phyloP scores from a whole-genome alignment of 2,797 vertebrate species.

The Meda fulgida region DNA sequence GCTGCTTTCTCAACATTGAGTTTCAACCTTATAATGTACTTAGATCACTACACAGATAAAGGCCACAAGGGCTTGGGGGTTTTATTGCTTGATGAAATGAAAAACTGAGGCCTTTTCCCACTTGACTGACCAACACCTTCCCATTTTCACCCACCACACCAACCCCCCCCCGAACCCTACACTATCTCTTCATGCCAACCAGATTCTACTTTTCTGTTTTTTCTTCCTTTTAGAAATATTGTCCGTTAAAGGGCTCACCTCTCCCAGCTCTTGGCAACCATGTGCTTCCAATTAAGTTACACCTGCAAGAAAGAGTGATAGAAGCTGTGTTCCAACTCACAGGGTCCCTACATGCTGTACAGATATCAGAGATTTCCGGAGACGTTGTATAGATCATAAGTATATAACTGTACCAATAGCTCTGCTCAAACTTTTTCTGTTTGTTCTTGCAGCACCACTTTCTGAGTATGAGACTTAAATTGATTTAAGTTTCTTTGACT shows the following conservation, averaged over 20 bases:
- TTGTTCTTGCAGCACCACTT: too few relatives aligned
- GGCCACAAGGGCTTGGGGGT: conserved; percentile 39
- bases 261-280: conserved; percentile 21
- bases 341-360: not conserved
- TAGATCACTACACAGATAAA: conserved; percentile 45
- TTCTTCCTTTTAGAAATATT: conserved; percentile 25
- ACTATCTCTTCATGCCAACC: conserved; percentile 19
- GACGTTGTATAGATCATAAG: too few relatives aligned
- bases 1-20: conserved; percentile 27
- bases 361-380: not conserved
- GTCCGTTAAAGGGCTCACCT: conserved; percentile 12
- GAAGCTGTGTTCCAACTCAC: not conserved
- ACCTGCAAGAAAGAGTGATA: not conserved
- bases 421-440: too few relatives aligned
- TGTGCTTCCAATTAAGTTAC: conserved; percentile 28
- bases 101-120: conserved; percentile 49
- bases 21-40: conserved; percentile 48
- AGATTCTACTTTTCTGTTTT: conserved; percentile 20
- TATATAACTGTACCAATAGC: too few relatives aligned
- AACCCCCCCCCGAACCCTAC: not conserved
- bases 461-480: too few relatives aligned
- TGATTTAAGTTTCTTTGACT: too few relatives aligned
- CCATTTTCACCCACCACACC: conserved; percentile 30
- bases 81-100: conserved; percentile 56
- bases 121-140: conserved; percentile 42